phyloP scores from a whole-genome alignment of 2,797 vertebrate species.

The Cynopterus sphinx region DNA sequence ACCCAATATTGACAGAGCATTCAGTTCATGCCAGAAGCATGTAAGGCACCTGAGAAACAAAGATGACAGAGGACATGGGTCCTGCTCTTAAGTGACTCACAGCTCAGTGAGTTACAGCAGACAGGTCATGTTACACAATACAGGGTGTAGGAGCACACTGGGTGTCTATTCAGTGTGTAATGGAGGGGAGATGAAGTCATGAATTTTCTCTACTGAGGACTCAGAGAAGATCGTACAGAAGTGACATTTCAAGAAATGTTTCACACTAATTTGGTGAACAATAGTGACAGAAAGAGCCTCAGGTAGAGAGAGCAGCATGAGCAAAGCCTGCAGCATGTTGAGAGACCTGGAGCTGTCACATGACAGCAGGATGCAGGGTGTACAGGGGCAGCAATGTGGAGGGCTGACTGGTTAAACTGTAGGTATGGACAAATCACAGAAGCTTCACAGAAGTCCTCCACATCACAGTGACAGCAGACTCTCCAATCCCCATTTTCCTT shows the following conservation, averaged over 20 bases:
- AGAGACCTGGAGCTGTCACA: not conserved
- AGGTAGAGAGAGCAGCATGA: not conserved
- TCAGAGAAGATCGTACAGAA: not conserved
- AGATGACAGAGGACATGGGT: not conserved
- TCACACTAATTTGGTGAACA: not conserved
- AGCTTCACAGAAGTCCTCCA: not conserved
- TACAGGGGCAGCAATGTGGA: accelerated
- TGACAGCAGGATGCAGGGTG: not conserved
- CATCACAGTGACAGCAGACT: not conserved
- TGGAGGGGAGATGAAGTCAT: not conserved
- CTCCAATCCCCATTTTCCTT: not conserved
- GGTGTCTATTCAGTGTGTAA: too few relatives aligned
- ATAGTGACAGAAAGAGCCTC: not conserved
- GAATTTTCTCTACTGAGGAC: not conserved
- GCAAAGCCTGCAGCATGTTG: accelerated
- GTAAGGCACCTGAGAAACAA: not conserved
- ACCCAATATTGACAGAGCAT: not conserved
- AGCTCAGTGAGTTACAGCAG: not conserved
- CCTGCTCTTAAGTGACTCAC: not conserved
- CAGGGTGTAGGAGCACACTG: too few relatives aligned
- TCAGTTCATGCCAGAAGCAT: not conserved
- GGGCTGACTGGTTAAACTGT: not conserved
- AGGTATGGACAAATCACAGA: not conserved
- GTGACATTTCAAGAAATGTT: not conserved
- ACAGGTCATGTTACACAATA: not conserved